Evolutionary conservation across 1,140 invertebrate genomes (phyloP).

Genomic region (Aphelenchoides besseyi): DNA sequence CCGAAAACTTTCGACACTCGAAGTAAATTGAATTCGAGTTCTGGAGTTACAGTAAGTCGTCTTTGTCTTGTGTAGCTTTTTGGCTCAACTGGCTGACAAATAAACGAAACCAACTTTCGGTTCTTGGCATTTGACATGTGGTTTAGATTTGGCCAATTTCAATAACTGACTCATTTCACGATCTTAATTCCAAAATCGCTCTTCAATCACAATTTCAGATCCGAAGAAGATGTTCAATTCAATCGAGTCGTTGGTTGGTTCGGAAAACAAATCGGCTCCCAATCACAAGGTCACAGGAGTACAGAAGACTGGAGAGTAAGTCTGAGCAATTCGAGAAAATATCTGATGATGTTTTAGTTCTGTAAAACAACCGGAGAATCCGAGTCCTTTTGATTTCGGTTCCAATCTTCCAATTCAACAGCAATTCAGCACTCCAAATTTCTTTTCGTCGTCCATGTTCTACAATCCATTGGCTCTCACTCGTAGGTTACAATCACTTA

Average conservation of each 20-base stretch:
- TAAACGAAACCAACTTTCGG: too few species aligned
- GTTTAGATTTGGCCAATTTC: too few species aligned
- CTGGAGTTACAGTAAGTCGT: too few species aligned
- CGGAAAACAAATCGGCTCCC: neutral
- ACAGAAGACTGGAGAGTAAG: neutral
- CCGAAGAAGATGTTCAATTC: conserved; percentile 39
- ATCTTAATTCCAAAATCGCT: too few species aligned
- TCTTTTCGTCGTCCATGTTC: conserved; percentile 25
- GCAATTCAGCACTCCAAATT: neutral
- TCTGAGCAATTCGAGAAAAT: neutral
- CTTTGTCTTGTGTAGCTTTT: too few species aligned
- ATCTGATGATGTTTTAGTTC: neutral
- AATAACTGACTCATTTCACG: too few species aligned
- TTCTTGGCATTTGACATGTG: too few species aligned
- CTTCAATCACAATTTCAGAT: too few species aligned
- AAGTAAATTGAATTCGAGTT: too few species aligned
- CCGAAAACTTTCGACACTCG: too few species aligned
- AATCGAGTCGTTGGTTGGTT: conserved; percentile 26
- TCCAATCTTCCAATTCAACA: conserved; percentile 13
- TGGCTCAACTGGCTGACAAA: too few species aligned
- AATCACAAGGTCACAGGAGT: neutral
- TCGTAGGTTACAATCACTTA: conserved; percentile 23
- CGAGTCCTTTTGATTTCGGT: neutral
- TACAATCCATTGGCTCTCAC: conserved; percentile 39
- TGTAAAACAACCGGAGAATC: neutral